These are phyloP conservation scores for Machimus atricapillus DNA, from an alignment of 2,888 invertebrate genomes.

Conservation along the genomic window DNA sequence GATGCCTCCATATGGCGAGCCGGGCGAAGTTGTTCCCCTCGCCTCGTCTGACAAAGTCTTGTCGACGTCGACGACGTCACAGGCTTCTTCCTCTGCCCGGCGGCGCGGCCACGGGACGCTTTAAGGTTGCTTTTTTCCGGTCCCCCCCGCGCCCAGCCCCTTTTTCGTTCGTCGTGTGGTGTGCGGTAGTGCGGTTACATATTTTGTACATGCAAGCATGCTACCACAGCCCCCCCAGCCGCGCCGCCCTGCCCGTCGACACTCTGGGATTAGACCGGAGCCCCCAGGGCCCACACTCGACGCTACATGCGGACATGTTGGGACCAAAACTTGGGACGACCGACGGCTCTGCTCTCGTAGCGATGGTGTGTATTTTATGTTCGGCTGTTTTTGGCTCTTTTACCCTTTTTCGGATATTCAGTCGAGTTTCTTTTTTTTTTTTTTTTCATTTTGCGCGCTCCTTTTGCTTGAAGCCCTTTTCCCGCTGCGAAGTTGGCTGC, in stretches of 20 bases:
- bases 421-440: too few species aligned
- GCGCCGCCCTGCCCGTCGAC: background rate
- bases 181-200: constrained; percentile 37
- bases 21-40: background rate
- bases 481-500: background rate
- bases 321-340: too few species aligned
- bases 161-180: background rate
- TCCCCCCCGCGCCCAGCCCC: background rate
- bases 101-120: background rate
- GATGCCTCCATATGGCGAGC: background rate
- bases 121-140: background rate
- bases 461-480: background rate
- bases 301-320: constrained; percentile 1
- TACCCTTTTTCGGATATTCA: background rate
- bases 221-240: background rate
- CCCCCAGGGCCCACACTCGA: constrained; percentile 23
- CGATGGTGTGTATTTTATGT: constrained; percentile 3
- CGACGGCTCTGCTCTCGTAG: background rate
- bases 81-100: background rate
- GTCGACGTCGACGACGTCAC: constrained; percentile 20
- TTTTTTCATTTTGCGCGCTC: background rate
- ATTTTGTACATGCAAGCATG: constrained; percentile 35
- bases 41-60: background rate
- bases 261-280: background rate
- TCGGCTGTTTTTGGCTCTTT: constrained; percentile 18